A percentile compares a stretch with the other conserved stretches of the same genome.
Conservation (phyloP, 2,797 vertebrate species). For the Gymnoscopelus microlampas region DNA sequence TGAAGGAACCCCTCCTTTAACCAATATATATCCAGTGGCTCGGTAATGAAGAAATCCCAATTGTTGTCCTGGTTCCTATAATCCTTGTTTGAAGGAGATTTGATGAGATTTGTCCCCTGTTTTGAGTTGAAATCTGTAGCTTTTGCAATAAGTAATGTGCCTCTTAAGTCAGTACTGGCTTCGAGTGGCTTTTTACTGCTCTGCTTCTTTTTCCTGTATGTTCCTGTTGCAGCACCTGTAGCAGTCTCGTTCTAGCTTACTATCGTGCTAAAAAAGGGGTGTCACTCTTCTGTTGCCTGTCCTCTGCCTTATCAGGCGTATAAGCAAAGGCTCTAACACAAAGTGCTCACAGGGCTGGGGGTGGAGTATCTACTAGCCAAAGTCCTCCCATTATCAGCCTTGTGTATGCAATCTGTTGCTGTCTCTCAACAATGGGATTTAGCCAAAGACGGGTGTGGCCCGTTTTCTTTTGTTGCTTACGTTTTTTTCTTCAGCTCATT, state of each 20-base stretch:
- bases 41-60: not conserved
- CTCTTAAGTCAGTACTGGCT: slow-evolving; percentile 25
- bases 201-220: slow-evolving; percentile 27
- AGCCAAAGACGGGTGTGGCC: not conserved
- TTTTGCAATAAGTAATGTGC: slow-evolving; percentile 30
- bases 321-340: slow-evolving; percentile 32
- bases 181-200: slow-evolving; percentile 13
- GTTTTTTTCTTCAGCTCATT: no score
- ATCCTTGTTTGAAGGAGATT: slow-evolving; percentile 17
- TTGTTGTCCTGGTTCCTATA: slow-evolving; percentile 4
- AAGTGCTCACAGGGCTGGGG: slow-evolving; percentile 38
- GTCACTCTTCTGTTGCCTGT: slow-evolving; percentile 12
- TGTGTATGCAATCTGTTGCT: slow-evolving; percentile 16
- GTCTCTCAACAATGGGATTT: slow-evolving; percentile 16
- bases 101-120: slow-evolving; percentile 13
- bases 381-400: slow-evolving; percentile 53
- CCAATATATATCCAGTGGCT: not conserved
- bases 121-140: slow-evolving; percentile 25
- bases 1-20: not conserved
- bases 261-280: not conserved
- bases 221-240: slow-evolving; percentile 18
- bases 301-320: slow-evolving; percentile 12
- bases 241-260: slow-evolving; percentile 4
- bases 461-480: not conserved
- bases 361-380: slow-evolving; percentile 48